Conservation (phyloP, 2,797 vertebrate species). For the Parambassis ranga region DNA sequence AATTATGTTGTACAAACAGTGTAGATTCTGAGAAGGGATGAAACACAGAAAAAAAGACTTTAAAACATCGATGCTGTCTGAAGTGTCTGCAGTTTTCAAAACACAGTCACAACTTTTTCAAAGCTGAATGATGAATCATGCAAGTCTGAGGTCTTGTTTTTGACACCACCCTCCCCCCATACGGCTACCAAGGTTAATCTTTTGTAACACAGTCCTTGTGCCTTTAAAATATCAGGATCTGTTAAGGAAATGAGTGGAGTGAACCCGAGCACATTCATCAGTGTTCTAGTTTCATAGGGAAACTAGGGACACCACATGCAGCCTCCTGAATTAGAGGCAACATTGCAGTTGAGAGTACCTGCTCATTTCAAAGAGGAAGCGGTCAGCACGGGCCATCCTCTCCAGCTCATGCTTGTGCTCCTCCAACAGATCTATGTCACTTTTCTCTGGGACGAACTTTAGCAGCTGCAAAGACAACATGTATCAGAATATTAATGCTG, state of each 20-base stretch:
- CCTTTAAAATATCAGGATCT: no score
- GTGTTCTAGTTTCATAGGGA: no score
- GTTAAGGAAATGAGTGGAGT: no score
- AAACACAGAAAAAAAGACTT: neutral
- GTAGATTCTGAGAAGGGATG: constrained; percentile 1
- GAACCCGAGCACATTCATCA: no score
- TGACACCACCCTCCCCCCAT: neutral
- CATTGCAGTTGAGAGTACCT: constrained; percentile 78
- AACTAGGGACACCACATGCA: neutral
- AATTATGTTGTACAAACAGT: constrained; percentile 44
- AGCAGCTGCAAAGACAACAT: constrained; percentile 80
- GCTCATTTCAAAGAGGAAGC: constrained; percentile 99
- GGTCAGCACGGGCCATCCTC: constrained; percentile 94
- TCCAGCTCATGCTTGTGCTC: constrained; percentile 97
- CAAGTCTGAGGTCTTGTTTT: neutral
- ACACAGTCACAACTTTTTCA: neutral
- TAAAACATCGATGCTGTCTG: constrained; percentile 2
- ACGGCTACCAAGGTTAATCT: no score
- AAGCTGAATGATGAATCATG: constrained; percentile 16
- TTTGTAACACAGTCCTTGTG: no score
- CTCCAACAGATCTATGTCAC: constrained; percentile 91
- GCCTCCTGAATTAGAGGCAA: neutral
- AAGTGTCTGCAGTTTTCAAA: constrained; percentile 5
- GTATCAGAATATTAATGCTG: neutral
- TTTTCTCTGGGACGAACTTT: constrained; percentile 96